Evolutionary conservation across 2,113 vertebrate genomes (phyloP), one percentile per base, ranked within the genome.

Genomic region (Parotia lawesii): DNA sequence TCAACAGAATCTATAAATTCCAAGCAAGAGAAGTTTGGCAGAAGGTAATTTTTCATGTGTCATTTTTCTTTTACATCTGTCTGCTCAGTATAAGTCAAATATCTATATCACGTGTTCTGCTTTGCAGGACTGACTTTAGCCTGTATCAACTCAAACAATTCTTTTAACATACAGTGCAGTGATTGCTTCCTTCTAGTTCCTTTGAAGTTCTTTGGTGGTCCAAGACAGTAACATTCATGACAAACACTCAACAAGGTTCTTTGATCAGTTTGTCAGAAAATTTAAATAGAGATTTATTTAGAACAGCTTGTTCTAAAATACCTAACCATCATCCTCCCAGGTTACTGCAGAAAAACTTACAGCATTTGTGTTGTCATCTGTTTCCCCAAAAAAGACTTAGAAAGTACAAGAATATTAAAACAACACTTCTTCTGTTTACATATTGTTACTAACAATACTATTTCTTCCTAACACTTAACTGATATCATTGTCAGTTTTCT

Each of bases 101-200:
- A 71, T 21, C 21, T 64, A 0, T 47, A 44, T 22, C 9, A 18
- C 1, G 1, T n/a, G 19, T 40, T 82, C 44, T 1, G 1, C 75
- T 87, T 51, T 40, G 22, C 29, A 70, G 48, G 58, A 44, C 31
- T 79, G 31, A n/a, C 6, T 75, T 82, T 17, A 75, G 40, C 27
- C 35, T 75, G 3, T 23, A 89, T 37, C 42, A 77, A 9, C 12
- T 73, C 38, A 40, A 89, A 58, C 15, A 58, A 47, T 27, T 12
- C 22, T 87, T 74, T 50, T 58, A 61, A 72, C 11, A 47, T 14
- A 47, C 6, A 50, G 18, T 38, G n/a, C 6, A 81, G 9, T 5
- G 3, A 57, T 53, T 73, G 5, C 24, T 84, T 79, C 21, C 50
- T 76, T 88, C 54, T 17, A 56, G 13, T n/a, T 83, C 42, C 13